These are phyloP conservation scores for Machaerirhynchus nigripectus DNA, from an alignment of 2,113 vertebrate species.

Conservation along the genomic window DNA sequence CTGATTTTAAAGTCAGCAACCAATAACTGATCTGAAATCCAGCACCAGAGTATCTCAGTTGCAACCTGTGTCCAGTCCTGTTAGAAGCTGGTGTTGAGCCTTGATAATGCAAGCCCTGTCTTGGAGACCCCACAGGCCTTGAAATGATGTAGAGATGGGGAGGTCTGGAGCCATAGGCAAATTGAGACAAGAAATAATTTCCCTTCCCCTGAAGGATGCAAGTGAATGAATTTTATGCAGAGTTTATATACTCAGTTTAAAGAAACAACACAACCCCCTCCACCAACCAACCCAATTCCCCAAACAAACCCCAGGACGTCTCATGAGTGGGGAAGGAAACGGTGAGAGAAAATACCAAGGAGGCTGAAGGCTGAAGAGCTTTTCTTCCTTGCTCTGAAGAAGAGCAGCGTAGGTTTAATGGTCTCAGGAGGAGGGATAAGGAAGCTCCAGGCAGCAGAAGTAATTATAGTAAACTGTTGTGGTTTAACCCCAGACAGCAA, in stretches of 20 bases:
- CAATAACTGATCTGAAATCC: not conserved
- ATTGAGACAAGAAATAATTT: not conserved
- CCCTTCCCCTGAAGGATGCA: not conserved
- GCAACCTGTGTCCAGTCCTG: not conserved
- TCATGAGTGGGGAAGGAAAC: not conserved
- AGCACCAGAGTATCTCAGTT: not conserved
- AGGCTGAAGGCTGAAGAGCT: not conserved
- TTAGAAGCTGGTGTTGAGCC: not conserved
- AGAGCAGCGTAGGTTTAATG: slow-evolving; percentile 9
- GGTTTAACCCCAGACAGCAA: not conserved
- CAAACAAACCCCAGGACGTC: not conserved
- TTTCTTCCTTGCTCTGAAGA: slow-evolving; percentile 24
- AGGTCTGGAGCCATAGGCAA: not conserved
- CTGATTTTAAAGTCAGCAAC: not conserved
- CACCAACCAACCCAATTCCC: not conserved
- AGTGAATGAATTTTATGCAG: not conserved
- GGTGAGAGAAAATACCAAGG: not conserved
- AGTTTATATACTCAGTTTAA: not conserved
- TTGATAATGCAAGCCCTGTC: not conserved
- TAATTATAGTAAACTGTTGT: slow-evolving; percentile 25
- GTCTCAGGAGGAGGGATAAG: slow-evolving; percentile 18
- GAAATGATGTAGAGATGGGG: not conserved
- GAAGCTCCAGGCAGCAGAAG: slow-evolving; percentile 2
- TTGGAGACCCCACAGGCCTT: not conserved
- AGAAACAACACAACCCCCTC: not conserved